A percentile compares a stretch with the other conserved stretches of the same genome.
These are phyloP conservation scores for Calliphora vicina DNA, from an alignment of 1,140 invertebrate genomes.

Conservation along the genomic window DNA sequence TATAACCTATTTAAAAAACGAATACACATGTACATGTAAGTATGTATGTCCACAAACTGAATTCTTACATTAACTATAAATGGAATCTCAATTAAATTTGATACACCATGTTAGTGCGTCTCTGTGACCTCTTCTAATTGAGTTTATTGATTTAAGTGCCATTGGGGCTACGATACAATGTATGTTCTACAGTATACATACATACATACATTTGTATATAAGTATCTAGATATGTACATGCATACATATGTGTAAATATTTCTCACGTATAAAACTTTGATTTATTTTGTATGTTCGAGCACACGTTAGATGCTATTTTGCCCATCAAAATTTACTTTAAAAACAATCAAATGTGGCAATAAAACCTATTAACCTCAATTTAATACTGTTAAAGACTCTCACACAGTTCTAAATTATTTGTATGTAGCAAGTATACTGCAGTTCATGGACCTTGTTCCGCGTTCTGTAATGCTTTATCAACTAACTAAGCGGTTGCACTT, in stretches of 20 bases:
- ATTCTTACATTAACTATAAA: not conserved
- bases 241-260: too few relatives aligned
- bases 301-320: not conserved
- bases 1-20: too few relatives aligned
- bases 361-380: conserved; percentile 25
- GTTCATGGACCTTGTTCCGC: not conserved
- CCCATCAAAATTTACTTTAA: conserved; percentile 1
- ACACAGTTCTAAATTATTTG: not conserved
- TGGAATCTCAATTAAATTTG: not conserved
- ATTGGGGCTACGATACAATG: not conserved
- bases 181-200: not conserved
- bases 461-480: too few relatives aligned
- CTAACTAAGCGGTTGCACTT: too few relatives aligned
- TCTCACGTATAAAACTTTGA: too few relatives aligned
- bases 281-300: not conserved
- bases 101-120: not conserved
- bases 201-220: not conserved
- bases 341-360: conserved; percentile 7
- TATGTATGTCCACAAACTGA: too few relatives aligned
- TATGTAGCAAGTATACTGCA: not conserved
- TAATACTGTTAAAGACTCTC: not conserved
- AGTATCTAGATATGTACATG: not conserved
- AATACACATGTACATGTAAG: not conserved
- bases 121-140: not conserved
- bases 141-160: not conserved